These are phyloP conservation scores for Bubo scandiacus DNA, from an alignment of 2,113 vertebrate genomes.

Conservation along the genomic window DNA sequence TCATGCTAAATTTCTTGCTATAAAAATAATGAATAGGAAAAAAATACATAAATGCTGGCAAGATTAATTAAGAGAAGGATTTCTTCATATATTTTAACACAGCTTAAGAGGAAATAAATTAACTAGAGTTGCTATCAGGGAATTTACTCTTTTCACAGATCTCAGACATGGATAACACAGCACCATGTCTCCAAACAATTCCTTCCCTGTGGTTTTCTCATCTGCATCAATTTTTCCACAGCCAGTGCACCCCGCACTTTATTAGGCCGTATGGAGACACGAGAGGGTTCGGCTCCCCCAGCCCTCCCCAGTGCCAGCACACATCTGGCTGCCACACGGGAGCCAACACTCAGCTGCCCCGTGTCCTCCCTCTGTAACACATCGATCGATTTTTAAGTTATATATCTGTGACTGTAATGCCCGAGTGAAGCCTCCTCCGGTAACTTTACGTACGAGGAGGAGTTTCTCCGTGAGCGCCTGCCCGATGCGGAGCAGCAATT, in stretches of 20 bases:
- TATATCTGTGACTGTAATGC: accelerated
- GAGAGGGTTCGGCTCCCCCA: background rate
- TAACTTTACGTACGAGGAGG: background rate
- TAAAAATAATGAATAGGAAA: background rate
- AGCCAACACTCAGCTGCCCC: background rate
- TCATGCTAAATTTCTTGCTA: background rate
- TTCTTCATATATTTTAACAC: background rate
- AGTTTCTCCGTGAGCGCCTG: background rate
- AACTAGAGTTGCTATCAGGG: background rate
- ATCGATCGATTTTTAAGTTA: too few species aligned
- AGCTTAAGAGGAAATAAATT: background rate
- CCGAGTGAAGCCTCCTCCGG: background rate
- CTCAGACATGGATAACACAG: background rate
- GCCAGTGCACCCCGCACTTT: background rate
- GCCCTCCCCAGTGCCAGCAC: background rate
- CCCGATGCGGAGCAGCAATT: too few species aligned
- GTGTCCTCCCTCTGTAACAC: background rate
- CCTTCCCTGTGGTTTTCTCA: background rate
- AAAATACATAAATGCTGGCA: background rate
- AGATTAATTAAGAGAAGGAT: background rate
- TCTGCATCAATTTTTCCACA: background rate
- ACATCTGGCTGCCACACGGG: background rate
- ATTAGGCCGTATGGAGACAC: background rate
- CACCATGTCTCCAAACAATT: background rate
- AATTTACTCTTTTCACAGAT: background rate